phyloP scores from a whole-genome alignment of 2,888 invertebrate genomes.

The Melangyna quadrimaculata region DNA sequence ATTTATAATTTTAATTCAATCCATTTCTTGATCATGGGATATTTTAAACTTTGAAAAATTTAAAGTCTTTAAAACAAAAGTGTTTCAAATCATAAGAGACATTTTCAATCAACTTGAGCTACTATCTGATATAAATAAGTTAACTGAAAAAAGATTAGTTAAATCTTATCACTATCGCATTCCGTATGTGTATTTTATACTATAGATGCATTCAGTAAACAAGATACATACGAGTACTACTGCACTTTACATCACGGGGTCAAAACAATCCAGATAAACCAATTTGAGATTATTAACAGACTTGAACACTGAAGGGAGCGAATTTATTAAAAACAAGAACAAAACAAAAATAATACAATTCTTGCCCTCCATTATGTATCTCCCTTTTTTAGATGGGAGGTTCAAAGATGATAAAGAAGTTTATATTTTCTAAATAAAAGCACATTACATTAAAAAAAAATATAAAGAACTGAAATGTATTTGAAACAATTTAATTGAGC shows the following conservation, averaged over 20 bases:
- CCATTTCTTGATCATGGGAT: neutral
- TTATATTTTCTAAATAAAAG: constrained; percentile 26
- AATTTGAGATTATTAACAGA: constrained; percentile 31
- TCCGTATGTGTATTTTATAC: neutral
- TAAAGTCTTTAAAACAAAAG: neutral
- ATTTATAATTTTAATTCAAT: neutral
- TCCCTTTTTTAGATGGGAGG: constrained; percentile 13
- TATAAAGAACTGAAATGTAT: constrained; percentile 58
- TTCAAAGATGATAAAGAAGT: constrained; percentile 4
- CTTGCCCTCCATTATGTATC: neutral
- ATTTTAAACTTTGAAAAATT: neutral
- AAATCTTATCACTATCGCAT: constrained; percentile 46
- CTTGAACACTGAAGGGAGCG: neutral
- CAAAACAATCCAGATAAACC: constrained; percentile 48
- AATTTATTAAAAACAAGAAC: neutral
- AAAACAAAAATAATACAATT: neutral
- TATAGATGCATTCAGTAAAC: constrained; percentile 6
- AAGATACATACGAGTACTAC: constrained; percentile 15
- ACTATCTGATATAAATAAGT: constrained; percentile 2
- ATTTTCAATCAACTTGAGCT: neutral
- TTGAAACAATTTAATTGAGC: constrained; percentile 66
- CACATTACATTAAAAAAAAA: constrained; percentile 22
- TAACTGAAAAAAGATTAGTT: constrained; percentile 25
- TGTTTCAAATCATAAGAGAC: neutral
- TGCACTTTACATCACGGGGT: constrained; percentile 43